Evolutionary conservation across 2,888 invertebrate genomes (phyloP).

Genomic region (Alviniconcha strummeri): DNA sequence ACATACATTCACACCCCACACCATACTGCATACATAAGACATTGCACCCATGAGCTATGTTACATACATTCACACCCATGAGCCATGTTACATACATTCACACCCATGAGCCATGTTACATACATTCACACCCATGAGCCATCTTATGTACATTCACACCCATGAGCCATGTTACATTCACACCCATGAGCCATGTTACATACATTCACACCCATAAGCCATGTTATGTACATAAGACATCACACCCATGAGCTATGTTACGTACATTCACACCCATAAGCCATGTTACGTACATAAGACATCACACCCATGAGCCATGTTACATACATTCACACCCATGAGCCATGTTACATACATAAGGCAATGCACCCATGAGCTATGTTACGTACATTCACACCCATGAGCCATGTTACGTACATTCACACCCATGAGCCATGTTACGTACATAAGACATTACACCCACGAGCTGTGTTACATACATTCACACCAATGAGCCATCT

Average conservation of each 20-base stretch:
- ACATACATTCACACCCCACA: not conserved
- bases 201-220: not conserved
- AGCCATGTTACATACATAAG: not conserved
- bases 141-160: not conserved
- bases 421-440: not conserved
- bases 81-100: not conserved
- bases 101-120: not conserved
- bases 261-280: not conserved
- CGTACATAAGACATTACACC: not conserved
- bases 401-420: not conserved
- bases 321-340: not conserved
- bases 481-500: not conserved
- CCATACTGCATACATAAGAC: not conserved
- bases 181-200: not conserved
- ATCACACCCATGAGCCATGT: not conserved
- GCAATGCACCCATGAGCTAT: not conserved
- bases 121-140: not conserved
- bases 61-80: not conserved
- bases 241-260: not conserved
- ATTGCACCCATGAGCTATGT: not conserved
- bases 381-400: not conserved
- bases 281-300: not conserved
- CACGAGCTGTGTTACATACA: not conserved
- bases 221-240: not conserved
- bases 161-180: not conserved